phyloP scores from a whole-genome alignment of 2,797 vertebrate species.

The Mus minutoides region DNA sequence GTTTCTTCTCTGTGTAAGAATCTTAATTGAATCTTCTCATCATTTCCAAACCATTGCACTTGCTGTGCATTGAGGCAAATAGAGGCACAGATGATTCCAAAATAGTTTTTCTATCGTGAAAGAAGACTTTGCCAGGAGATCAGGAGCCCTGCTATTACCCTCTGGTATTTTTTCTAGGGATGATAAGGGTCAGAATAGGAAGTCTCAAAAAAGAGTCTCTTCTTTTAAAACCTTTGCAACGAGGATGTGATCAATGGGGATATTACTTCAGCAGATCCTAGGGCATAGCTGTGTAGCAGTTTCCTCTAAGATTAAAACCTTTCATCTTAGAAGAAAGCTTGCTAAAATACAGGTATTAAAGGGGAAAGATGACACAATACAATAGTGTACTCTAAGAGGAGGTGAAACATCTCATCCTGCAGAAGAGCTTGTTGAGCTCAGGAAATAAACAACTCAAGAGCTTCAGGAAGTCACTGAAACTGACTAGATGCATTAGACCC shows the following conservation, averaged over 20 bases:
- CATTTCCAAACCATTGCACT: not conserved
- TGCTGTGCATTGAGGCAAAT: not conserved
- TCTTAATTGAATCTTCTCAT: slow-evolving; percentile 36
- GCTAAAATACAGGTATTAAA: not conserved
- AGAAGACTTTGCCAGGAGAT: not conserved
- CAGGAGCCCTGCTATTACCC: not conserved
- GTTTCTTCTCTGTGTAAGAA: slow-evolving; percentile 6
- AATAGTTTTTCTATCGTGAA: not conserved
- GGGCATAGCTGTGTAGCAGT: not conserved
- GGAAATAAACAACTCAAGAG: not conserved
- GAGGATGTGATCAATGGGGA: not conserved
- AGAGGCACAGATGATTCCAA: not conserved
- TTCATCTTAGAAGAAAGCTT: not conserved
- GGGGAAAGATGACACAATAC: not conserved
- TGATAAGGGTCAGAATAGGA: not conserved
- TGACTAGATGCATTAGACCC: not conserved
- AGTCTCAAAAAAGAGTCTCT: not conserved
- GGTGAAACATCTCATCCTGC: not conserved
- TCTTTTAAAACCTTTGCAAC: not conserved
- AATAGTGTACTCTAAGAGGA: not conserved
- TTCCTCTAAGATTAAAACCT: not conserved
- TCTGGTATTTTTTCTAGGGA: not conserved
- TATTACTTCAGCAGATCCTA: not conserved
- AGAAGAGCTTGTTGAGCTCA: not conserved
- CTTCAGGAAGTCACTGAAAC: not conserved